Conservation (phyloP, 2,797 vertebrate genomes). For the Phyllotis vaccarum region DNA sequence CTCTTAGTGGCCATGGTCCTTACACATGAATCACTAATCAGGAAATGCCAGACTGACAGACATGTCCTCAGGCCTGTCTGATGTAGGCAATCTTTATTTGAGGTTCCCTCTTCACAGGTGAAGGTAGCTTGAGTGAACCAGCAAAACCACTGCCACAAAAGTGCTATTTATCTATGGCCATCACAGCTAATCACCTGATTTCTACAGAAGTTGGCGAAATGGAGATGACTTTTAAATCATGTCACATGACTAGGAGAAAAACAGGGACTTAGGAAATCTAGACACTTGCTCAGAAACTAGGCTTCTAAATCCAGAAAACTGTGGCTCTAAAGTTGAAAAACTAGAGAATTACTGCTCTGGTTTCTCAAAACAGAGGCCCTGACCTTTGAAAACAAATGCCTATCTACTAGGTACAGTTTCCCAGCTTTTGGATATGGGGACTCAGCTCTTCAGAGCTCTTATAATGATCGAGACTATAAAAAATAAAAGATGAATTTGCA, state of each 20-base stretch:
- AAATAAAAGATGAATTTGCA: too few species aligned
- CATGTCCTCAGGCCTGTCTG: not conserved
- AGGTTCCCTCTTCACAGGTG: not conserved
- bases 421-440: not conserved
- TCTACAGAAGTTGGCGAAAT: not conserved
- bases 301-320: not conserved
- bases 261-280: not conserved
- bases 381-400: not conserved
- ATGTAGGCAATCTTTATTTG: not conserved
- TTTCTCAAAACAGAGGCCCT: not conserved
- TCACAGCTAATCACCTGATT: not conserved
- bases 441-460: not conserved
- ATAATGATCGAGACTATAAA: too few species aligned
- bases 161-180: conserved; percentile 26
- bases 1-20: too few species aligned
- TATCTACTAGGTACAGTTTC: not conserved
- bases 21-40: not conserved
- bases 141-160: not conserved
- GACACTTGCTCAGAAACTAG: not conserved
- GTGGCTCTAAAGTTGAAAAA: not conserved
- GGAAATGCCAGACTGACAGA: accelerated
- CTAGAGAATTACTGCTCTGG: not conserved
- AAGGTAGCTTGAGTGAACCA: not conserved
- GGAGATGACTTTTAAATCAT: conserved; percentile 49
- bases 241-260: conserved; percentile 4